Base-by-base conservation (phyloP, 2,888 invertebrate species). In the Liodrosophila aerea region DNA sequence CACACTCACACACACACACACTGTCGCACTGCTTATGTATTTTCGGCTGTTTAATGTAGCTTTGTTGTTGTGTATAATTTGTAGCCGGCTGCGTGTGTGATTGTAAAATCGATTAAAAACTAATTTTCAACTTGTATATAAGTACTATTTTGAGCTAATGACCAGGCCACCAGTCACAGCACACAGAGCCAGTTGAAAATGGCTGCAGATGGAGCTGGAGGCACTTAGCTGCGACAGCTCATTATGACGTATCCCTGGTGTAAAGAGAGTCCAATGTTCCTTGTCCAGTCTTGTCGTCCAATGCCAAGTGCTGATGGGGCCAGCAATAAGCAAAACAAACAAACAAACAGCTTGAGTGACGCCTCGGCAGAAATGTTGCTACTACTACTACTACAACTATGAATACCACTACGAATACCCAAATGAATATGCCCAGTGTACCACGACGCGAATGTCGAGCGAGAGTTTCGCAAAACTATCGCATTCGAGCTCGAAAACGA, bases 81-180 rank as follows among this genome's bases (percentile, higher is more conserved):
- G 72, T 54, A 22, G 57, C 39, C 45, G 29, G 16, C 43, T 58
- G 74, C 60, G 76, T 72, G 73, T 83, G 74, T 80, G 73, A 77
- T 72, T 86, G 76, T 85, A 73, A 87, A 87, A 87, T 87, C 87
- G 87, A 87, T 87, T 87, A 87, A 76, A 85, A 87, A 80, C 72
- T 72, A 71, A 85, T 86, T 84, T 84, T 73, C 73, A 71, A 81
- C 50, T 64, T 57, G 52, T 61, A 8, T 15, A 31, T 46, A 16
- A 18, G 11, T 11, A 39, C 3, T 22, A 22, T 22, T 40, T 22
- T 15, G 9, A 68, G 66, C 52, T 67, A 67, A 67, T 67, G 67
- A 52, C 61, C 49, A 47, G 45, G 12, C 22, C 27, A 33, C 47
- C 41, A 41, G 27, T 45, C 9, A 9, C 4, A n/a, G 1, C 8